Percentiles rank a stretch among this genome's conserved stretches.
These are phyloP conservation scores for Lonchura striata DNA, from an alignment of 2,113 vertebrate species.

Conservation along the genomic window DNA sequence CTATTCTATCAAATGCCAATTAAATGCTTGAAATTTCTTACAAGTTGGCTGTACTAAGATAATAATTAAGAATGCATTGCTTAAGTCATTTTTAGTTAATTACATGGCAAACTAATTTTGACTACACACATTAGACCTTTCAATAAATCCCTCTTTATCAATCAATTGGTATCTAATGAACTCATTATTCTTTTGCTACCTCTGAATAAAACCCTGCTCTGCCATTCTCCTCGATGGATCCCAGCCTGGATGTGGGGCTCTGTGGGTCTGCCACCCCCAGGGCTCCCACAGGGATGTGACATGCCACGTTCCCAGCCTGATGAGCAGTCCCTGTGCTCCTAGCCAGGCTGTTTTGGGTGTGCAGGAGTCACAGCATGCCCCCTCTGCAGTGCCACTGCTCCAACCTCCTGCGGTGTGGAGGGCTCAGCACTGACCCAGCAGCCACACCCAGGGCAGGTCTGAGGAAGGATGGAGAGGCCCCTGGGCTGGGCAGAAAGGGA, in stretches of 20 bases:
- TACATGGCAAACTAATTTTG: slow-evolving; percentile 76
- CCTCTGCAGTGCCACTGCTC: neutral
- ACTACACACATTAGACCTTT: slow-evolving; percentile 66
- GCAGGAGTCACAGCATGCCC: accelerated
- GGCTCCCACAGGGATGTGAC: accelerated
- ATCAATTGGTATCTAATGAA: slow-evolving; percentile 70
- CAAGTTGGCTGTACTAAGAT: slow-evolving; percentile 65
- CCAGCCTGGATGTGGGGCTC: neutral
- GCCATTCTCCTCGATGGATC: neutral
- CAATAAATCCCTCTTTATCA: slow-evolving; percentile 70
- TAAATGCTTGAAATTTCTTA: slow-evolving; percentile 78
- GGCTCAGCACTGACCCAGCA: neutral
- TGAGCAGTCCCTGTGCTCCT: neutral
- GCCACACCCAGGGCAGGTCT: accelerated
- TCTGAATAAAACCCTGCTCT: neutral
- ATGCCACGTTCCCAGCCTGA: accelerated
- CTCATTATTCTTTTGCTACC: slow-evolving; percentile 43
- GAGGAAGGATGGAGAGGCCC: neutral
- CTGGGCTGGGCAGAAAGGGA: neutral
- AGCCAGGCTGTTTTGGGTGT: accelerated
- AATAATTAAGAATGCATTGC: slow-evolving; percentile 74
- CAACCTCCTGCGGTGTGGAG: accelerated
- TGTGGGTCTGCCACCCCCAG: neutral
- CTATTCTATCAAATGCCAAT: slow-evolving; percentile 82
- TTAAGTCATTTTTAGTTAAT: slow-evolving; percentile 73